phyloP scores from a whole-genome alignment of 2,888 invertebrate genomes.

The Drosophila sordidula region DNA sequence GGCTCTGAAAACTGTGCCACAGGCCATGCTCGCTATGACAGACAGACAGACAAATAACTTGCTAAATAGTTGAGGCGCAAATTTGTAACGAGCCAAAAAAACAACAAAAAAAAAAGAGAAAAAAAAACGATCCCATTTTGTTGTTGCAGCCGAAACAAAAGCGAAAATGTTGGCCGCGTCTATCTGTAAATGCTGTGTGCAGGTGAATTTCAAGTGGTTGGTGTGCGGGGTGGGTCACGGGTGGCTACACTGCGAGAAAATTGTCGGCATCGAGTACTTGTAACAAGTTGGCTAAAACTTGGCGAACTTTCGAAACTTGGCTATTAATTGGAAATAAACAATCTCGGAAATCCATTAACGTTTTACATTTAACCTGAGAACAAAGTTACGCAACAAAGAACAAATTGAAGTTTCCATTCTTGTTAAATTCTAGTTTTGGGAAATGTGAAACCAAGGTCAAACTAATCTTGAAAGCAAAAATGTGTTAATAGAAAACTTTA shows the following conservation, averaged over 20 bases:
- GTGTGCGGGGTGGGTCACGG: not conserved
- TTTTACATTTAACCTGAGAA: no score
- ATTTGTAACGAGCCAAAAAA: constrained; percentile 55
- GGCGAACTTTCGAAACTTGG: no score
- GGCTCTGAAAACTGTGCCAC: constrained; percentile 35
- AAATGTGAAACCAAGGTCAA: no score
- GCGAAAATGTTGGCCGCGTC: constrained; percentile 47
- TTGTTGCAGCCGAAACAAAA: constrained; percentile 43
- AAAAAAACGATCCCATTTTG: constrained; percentile 32
- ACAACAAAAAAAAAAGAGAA: no score
- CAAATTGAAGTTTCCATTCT: not conserved
- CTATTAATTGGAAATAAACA: no score
- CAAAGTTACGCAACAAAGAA: not conserved
- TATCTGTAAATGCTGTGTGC: constrained; percentile 36
- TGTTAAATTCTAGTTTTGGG: no score
- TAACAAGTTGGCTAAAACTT: no score
- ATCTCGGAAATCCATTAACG: no score
- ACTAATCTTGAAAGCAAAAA: no score
- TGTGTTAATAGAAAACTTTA: no score
- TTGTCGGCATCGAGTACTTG: no score
- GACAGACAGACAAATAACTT: constrained; percentile 37
- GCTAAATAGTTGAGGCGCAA: constrained; percentile 50
- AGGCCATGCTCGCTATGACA: constrained; percentile 12
- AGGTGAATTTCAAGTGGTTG: constrained; percentile 49
- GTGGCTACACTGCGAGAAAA: constrained; percentile 9